phyloP scores from a whole-genome alignment of 2,113 vertebrate genomes.

The Osmerus eperlanus region DNA sequence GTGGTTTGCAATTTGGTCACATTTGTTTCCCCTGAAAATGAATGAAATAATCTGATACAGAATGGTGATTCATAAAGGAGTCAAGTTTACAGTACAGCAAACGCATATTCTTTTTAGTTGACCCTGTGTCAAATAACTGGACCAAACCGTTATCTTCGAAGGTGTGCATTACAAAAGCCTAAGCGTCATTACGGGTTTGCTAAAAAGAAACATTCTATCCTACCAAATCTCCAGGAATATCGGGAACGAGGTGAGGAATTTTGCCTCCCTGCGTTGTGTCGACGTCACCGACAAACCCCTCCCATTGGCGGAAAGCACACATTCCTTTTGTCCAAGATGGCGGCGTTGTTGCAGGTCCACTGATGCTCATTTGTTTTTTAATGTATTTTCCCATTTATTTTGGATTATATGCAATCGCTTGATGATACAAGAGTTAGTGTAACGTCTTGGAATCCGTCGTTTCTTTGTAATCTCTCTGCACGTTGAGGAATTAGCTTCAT shows the following conservation, averaged over 20 bases:
- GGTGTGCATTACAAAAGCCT: too few relatives aligned
- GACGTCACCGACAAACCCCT: constrained; percentile 43
- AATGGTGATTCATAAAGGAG: too few relatives aligned
- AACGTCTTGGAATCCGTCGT: constrained; percentile 7
- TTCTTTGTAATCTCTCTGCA: constrained; percentile 17
- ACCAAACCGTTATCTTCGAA: too few relatives aligned
- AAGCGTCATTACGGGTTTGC: too few relatives aligned
- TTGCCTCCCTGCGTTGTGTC: constrained; percentile 30
- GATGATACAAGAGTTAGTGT: not conserved
- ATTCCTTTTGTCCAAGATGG: constrained; percentile 98
- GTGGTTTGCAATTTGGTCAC: too few relatives aligned
- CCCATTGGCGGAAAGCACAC: constrained; percentile 62
- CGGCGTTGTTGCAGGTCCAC: constrained; percentile 71
- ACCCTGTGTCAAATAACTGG: too few relatives aligned
- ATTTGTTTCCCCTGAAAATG: too few relatives aligned
- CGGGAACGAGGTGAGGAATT: not conserved
- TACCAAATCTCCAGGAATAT: not conserved
- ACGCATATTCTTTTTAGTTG: too few relatives aligned
- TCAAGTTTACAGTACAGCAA: too few relatives aligned
- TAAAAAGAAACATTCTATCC: too few relatives aligned
- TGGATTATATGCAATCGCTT: not conserved
- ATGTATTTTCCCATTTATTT: constrained; percentile 36
- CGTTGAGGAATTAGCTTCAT: constrained; percentile 6
- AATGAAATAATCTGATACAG: too few relatives aligned
- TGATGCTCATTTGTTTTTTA: constrained; percentile 71